Evolutionary conservation across 2,888 invertebrate genomes (phyloP), one percentile per base, ranked within the genome.

Genomic region (Monochamus alternatus): DNA sequence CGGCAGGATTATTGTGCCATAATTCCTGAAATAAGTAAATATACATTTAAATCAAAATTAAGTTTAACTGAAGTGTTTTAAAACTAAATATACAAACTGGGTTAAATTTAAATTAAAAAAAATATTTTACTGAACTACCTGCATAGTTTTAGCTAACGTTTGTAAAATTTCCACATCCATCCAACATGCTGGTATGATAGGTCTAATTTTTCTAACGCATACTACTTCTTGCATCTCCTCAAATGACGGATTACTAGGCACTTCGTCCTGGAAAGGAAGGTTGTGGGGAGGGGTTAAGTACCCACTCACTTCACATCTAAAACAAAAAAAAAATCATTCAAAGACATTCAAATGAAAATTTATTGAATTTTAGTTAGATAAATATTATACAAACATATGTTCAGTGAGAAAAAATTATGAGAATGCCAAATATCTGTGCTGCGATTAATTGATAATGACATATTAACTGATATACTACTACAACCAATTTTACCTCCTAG

Each of bases 1-100:
- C 81, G 5, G 74, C 75, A 5, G 81, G 77, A 58, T 75, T 78
- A 5, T 74, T 70, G 73, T 73, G 81, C 82, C 82, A 82, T 70
- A 78, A 75, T 64, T 82, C 82, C 67, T 78, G 12, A 51, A 73
- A 58, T 58, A 59, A 68, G 55, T 0, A 22, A 22, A 22, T 22
- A 22, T 22, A 22, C 22, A 22, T 22, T 22, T 22, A 22, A 22
- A 22, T 22, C 1, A 22, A 22, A 22, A 22, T 22, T 1, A 22
- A 22, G 22, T 22, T 22, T 22, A 22, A 22, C 22, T n/a, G n/a
- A n/a, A n/a, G n/a, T n/a, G n/a, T n/a, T n/a, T n/a, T n/a, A n/a
- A n/a, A n/a, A n/a, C n/a, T n/a, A n/a, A n/a, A n/a, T n/a, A n/a
- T n/a, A n/a, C n/a, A n/a, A n/a, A n/a, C 22, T 22, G 22, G 22